phyloP scores from a whole-genome alignment of 2,888 invertebrate species.

The Campoletis raptor region DNA sequence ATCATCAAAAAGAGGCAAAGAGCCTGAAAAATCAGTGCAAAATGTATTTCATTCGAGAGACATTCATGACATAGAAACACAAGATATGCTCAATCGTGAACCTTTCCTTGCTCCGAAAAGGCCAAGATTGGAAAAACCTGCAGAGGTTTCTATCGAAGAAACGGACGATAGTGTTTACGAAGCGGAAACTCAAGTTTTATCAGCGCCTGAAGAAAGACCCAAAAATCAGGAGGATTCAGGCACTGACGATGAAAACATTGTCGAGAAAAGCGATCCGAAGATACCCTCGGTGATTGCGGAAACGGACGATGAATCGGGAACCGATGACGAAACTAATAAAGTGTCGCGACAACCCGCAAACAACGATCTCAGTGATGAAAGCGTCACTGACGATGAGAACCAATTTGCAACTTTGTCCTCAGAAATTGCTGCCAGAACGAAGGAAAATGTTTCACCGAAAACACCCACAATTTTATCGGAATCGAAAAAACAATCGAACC shows the following conservation, averaged over 20 bases:
- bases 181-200: conserved; percentile 20
- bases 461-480: neutral
- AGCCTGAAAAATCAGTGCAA: neutral
- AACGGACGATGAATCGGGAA: conserved; percentile 62
- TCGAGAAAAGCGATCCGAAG: neutral
- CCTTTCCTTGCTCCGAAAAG: neutral
- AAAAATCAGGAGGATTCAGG: neutral
- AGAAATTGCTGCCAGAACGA: neutral
- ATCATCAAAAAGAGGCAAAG: neutral
- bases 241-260: neutral
- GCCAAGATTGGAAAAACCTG: neutral
- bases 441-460: neutral
- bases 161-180: conserved; percentile 52
- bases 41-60: conserved; percentile 5
- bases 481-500: neutral
- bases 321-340: conserved; percentile 47
- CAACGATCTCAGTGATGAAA: conserved; percentile 11
- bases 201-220: neutral
- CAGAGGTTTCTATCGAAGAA: neutral
- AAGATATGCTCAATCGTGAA: conserved; percentile 31
- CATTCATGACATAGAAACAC: conserved; percentile 72
- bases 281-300: conserved; percentile 53
- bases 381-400: conserved; percentile 40
- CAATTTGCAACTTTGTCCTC: conserved; percentile 2
- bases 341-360: neutral